These are phyloP conservation scores for Parotia lawesii DNA, from an alignment of 2,113 vertebrate species.

Conservation along the genomic window DNA sequence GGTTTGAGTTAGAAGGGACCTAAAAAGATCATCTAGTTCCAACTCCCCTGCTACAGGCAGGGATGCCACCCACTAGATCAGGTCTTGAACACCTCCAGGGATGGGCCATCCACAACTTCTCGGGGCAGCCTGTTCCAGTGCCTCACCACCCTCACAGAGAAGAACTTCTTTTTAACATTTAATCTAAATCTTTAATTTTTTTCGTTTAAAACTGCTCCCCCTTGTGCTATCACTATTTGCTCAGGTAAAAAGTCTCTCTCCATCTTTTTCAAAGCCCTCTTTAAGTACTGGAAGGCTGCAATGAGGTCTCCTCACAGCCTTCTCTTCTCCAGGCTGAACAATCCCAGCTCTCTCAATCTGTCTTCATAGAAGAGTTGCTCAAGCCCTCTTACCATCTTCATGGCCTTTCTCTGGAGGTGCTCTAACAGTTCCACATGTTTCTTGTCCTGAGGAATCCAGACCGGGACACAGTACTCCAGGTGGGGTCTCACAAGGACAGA, in stretches of 20 bases:
- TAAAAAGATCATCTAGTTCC: not conserved
- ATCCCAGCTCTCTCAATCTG: not conserved
- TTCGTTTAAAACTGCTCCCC: not conserved
- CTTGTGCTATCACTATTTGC: not conserved
- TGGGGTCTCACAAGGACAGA: not conserved
- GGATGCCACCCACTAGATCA: not conserved
- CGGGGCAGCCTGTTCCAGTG: not conserved
- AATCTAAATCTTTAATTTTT: not conserved
- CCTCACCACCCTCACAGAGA: not conserved
- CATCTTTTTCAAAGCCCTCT: not conserved
- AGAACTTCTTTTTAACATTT: not conserved
- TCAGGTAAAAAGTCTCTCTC: not conserved
- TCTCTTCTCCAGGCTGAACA: not conserved
- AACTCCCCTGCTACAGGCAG: not conserved
- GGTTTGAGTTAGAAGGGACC: not conserved
- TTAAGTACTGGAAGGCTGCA: not conserved
- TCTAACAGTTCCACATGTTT: not conserved
- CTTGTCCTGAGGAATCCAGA: not conserved
- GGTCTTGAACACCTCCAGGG: not conserved
- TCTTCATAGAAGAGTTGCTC: not conserved
- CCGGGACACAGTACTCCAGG: rapidly evolving
- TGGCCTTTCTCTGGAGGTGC: not conserved
- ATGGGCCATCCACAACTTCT: not conserved
- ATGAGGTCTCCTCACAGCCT: not conserved
- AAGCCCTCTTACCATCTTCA: not conserved